Evolutionary conservation across 2,113 vertebrate genomes (phyloP), one percentile per base, ranked within the genome.

Genomic region (Oncorhynchus gorbuscha): DNA sequence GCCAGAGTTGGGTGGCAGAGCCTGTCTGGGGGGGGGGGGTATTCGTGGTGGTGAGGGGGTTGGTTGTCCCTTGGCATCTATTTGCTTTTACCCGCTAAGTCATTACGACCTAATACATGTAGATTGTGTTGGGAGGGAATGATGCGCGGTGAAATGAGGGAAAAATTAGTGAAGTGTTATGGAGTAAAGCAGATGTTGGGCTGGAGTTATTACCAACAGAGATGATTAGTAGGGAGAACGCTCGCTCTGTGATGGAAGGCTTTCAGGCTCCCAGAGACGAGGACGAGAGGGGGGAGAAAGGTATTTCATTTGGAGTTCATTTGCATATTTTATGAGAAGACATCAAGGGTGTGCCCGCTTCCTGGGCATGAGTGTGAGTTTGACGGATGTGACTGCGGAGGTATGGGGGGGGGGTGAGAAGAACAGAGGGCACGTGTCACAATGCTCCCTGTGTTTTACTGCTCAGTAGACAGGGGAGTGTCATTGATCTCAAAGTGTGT

Each of bases 71-170:
- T 93, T 94, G 95, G 94, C 95, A 94, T 97, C 95, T 95, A 96
- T 97, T 97, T 97, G 95, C 95, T 97, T 95, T 97, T 96, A 97
- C 97, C 95, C 94, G 92, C 94, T 94, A 97, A 96, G 95, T 96
- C 95, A 97, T 97, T 97, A 97, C 93, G 94, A 94, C 95, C 96
- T 96, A 96, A 96, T 96, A 95, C 95, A 96, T 95, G 95, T 95
- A 96, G 95, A 95, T 95, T 95, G 95, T 96, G 95, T 96, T 95
- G 79, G 76, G 67, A 24, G 94, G 94, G 95, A 95, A 95, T 94
- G 95, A 93, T 95, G 94, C 94, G 93, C 93, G 94, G 94, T 95
- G 94, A 95, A 95, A 94, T 94, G 94, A 95, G 95, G 93, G 94
- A 95, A 94, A 95, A 96, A 96, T 95, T 95, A 96, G 95, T 95